phyloP scores from a whole-genome alignment of 1,140 invertebrate genomes.

The Drosophila orosa region DNA sequence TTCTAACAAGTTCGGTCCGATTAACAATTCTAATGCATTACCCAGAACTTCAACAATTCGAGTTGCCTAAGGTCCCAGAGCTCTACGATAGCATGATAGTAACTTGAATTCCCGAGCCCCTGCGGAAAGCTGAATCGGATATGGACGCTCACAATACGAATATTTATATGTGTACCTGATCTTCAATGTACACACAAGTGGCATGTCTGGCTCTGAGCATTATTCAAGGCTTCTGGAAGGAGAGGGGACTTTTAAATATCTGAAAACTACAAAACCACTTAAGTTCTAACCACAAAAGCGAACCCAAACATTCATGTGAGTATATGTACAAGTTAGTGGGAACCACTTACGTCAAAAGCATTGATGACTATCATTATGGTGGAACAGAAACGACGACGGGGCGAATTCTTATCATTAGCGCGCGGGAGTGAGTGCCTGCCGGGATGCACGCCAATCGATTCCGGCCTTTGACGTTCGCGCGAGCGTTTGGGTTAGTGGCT shows the following conservation, averaged over 20 bases:
- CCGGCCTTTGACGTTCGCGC: constrained; percentile 1
- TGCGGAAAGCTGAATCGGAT: constrained; percentile 16
- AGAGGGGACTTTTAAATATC: constrained; percentile 13
- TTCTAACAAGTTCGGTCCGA: background rate
- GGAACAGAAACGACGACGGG: constrained; percentile 49
- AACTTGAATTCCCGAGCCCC: constrained; percentile 12
- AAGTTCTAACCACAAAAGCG: constrained; percentile 12
- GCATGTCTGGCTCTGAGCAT: constrained; percentile 66
- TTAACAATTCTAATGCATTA: constrained; percentile 16
- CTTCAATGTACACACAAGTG: constrained; percentile 65
- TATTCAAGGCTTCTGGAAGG: constrained; percentile 32
- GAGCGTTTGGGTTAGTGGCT: constrained; percentile 19
- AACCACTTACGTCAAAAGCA: constrained; percentile 69
- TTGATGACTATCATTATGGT: constrained; percentile 76
- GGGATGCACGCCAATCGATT: constrained; percentile 39
- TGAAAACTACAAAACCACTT: constrained; percentile 3
- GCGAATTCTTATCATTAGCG: constrained; percentile 72
- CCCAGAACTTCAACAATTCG: constrained; percentile 7
- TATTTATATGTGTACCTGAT: constrained; percentile 58
- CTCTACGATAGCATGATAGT: no score
- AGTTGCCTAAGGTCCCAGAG: background rate
- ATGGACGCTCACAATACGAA: constrained; percentile 34
- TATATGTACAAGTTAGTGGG: constrained; percentile 21
- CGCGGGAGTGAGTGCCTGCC: constrained; percentile 13
- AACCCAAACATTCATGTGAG: constrained; percentile 16